Percentiles rank a stretch among this genome's conserved stretches.
phyloP scores from a whole-genome alignment of 2,888 invertebrate genomes.

The Spisula solida region DNA sequence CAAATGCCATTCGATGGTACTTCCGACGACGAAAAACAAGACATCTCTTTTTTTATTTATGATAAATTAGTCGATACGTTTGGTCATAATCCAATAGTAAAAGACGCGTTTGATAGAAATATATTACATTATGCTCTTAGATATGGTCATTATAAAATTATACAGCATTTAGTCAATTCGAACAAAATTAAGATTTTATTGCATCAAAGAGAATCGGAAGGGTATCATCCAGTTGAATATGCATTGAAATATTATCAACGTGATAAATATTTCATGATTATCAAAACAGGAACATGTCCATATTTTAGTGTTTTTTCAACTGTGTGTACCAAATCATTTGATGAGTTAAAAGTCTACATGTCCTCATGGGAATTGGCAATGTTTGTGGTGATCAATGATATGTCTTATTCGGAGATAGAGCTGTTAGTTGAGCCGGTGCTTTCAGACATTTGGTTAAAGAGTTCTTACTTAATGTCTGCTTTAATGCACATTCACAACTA shows the following conservation, averaged over 20 bases:
- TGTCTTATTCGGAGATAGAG: background rate
- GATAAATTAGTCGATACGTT: background rate
- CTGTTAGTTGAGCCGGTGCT: slow-evolving; percentile 18
- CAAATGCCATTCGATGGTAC: background rate
- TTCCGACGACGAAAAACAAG: background rate
- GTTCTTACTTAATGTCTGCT: slow-evolving; percentile 18
- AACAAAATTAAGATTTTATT: background rate
- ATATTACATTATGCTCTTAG: slow-evolving; percentile 21
- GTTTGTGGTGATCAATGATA: background rate
- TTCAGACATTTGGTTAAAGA: background rate
- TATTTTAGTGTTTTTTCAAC: background rate
- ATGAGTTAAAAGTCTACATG: background rate
- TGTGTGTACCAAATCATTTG: background rate
- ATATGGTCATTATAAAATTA: slow-evolving; percentile 4
- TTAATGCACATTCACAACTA: background rate
- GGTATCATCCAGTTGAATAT: slow-evolving; percentile 3
- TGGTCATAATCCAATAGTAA: background rate
- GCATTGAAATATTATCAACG: slow-evolving; percentile 16
- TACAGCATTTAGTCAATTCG: background rate
- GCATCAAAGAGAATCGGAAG: slow-evolving; percentile 8
- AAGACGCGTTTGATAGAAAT: slow-evolving; percentile 26
- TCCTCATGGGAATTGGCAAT: slow-evolving; percentile 29
- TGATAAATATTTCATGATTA: background rate
- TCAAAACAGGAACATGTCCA: background rate
- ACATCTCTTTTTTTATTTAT: background rate